Evolutionary conservation across 1,140 invertebrate species (phyloP).

Genomic region (Drosophila murphyi): DNA sequence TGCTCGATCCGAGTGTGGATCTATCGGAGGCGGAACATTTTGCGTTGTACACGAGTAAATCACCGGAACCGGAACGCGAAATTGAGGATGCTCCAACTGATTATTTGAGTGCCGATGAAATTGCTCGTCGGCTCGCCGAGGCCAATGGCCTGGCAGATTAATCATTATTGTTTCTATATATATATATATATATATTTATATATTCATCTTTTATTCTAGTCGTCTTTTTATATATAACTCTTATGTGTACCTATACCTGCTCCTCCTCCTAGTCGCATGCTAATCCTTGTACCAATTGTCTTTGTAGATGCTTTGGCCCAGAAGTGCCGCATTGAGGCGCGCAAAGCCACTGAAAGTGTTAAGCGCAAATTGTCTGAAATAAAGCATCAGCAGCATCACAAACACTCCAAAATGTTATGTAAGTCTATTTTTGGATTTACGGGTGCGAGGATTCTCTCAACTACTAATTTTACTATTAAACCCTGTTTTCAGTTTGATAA

Average conservation of each 20-base stretch:
- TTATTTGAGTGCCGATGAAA: constrained; percentile 78
- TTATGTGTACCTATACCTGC: constrained; percentile 4
- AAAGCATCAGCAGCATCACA: constrained; percentile 39
- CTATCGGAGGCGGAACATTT: constrained; percentile 94
- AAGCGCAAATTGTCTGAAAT: constrained; percentile 56
- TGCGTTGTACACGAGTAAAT: constrained; percentile 92
- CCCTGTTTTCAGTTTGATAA: no score
- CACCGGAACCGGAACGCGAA: constrained; percentile 90
- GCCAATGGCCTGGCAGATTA: constrained; percentile 64
- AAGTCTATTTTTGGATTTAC: constrained; percentile 43
- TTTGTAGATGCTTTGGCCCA: constrained; percentile 58
- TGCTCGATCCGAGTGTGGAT: constrained; percentile 85
- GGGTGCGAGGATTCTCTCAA: constrained; percentile 49
- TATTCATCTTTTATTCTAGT: constrained; percentile 53
- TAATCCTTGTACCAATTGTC: constrained; percentile 38
- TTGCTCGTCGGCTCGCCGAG: constrained; percentile 71
- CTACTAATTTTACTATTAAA: no score
- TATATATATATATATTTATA: no score
- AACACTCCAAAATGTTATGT: constrained; percentile 62
- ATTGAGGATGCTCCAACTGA: constrained; percentile 91
- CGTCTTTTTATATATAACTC: constrained; percentile 63
- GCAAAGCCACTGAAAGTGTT: constrained; percentile 53
- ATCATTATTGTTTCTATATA: constrained; percentile 6
- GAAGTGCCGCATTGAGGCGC: constrained; percentile 44
- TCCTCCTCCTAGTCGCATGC: constrained; percentile 1